phyloP scores from a whole-genome alignment of 2,797 vertebrate species.

The Sebastes minor region DNA sequence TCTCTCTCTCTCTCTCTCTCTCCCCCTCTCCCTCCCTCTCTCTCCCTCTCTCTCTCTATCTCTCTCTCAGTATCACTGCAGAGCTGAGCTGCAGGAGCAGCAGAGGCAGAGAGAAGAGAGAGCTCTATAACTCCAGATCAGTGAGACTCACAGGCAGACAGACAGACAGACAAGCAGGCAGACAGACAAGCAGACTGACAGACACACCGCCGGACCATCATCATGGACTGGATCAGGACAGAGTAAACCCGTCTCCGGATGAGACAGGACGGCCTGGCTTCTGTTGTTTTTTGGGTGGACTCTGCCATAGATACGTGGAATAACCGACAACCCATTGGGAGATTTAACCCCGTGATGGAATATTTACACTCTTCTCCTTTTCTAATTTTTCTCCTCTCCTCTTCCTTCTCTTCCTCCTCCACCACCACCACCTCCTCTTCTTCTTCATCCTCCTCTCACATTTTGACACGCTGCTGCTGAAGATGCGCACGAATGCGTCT shows the following conservation, averaged over 20 bases:
- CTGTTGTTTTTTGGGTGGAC: constrained; percentile 63
- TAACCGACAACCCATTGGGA: constrained; percentile 78
- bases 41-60: constrained; percentile 48
- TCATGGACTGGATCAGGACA: constrained; percentile 78
- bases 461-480: constrained; percentile 79
- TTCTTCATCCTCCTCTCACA: constrained; percentile 64
- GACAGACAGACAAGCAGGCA: background rate
- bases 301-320: constrained; percentile 76
- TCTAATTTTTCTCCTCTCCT: constrained; percentile 61
- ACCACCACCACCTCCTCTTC: constrained; percentile 39
- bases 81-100: constrained; percentile 83
- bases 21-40: constrained; percentile 27
- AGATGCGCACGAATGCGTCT: constrained; percentile 81
- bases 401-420: constrained; percentile 53
- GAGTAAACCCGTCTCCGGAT: constrained; percentile 69
- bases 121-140: constrained; percentile 13
- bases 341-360: constrained; percentile 85
- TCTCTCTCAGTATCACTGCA: constrained; percentile 81
- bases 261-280: constrained; percentile 75
- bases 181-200: constrained; percentile 50
- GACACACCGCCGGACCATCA: constrained; percentile 64
- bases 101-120: constrained; percentile 15
- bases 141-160: constrained; percentile 60
- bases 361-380: constrained; percentile 78
- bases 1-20: constrained; percentile 37